Evolutionary conservation across 2,888 invertebrate genomes (phyloP), one percentile per base, ranked within the genome.

Genomic region (Tipula lateralis): DNA sequence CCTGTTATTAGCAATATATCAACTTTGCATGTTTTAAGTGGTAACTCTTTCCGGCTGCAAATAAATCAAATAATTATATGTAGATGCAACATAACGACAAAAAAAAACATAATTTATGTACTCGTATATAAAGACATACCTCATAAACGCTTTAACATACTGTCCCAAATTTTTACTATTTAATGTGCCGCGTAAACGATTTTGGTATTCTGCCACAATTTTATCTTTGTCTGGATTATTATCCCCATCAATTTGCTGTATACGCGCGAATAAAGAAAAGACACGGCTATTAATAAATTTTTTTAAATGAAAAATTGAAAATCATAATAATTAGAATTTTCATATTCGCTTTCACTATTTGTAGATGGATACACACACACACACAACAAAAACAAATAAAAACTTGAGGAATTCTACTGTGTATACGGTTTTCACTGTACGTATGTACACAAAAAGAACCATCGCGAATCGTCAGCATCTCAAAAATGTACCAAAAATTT

Each of bases 1-100:
- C 96, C 97, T 13, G 96, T 96, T 87, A 97, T 94, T 86, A 97
- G 92, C 87, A 97, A 92, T 85, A 95, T 93, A 89, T 96, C 96
- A 1, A 95, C 93, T 90, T 93, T 94, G 89, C 95, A 93, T 85
- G 94, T 94, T 86, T 94, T 93, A 87, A 94, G 91, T 7, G 93
- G 91, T 86, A 95, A 90, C 89, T 95, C 95, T 87, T 94, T 94
- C 86, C 95, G 94, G 87, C 95, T 95, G 89, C 5, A 89, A 88
- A 83, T 5, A 36, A 36, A 36, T 19, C 1, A 83, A 16, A 6
- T 34, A 16, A 83, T 12, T 39, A 32, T 83, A 85, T 81, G 50
- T 39, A 32, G 83, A 85, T 81, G 50, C 83, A 29, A 36, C 30
- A 66, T 4, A 81, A 66, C 24, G 12, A 9, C 30, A 12, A 81